These are phyloP conservation scores for Camponotus floridanus DNA, from an alignment of 1,140 invertebrate genomes.

Conservation along the genomic window DNA sequence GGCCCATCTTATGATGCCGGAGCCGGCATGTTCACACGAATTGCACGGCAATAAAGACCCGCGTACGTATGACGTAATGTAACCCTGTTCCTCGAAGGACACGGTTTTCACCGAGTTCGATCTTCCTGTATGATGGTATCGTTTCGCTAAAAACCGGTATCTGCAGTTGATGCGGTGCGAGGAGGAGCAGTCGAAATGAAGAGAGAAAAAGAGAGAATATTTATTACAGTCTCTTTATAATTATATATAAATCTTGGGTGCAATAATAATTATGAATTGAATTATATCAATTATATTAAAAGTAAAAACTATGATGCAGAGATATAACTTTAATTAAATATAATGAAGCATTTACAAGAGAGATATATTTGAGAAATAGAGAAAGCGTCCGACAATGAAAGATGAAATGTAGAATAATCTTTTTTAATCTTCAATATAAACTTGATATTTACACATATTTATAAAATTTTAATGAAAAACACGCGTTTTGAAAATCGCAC, in stretches of 20 bases:
- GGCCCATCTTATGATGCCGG: neutral
- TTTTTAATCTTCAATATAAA: neutral
- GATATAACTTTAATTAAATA: too few relatives aligned
- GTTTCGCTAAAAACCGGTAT: constrained; percentile 72
- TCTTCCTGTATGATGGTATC: constrained; percentile 76
- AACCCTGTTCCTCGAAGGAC: constrained; percentile 75
- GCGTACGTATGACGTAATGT: constrained; percentile 67
- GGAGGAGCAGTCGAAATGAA: constrained; percentile 6
- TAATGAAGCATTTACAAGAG: neutral
- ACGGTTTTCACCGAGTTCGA: constrained; percentile 73
- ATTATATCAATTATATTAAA: neutral
- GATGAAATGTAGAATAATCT: neutral
- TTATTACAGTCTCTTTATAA: neutral
- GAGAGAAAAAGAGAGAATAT: neutral
- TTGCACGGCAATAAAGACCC: constrained; percentile 51
- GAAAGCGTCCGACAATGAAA: neutral
- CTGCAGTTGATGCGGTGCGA: neutral
- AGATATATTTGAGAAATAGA: neutral
- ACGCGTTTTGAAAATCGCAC: neutral
- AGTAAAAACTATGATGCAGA: neutral
- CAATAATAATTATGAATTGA: too few relatives aligned
- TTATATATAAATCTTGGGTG: too few relatives aligned
- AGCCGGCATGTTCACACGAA: constrained; percentile 32
- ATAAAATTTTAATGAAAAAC: neutral
- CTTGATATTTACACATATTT: neutral